Evolutionary conservation across 1,140 invertebrate genomes (phyloP), one percentile per base, ranked within the genome.

Genomic region (Melipona quadrifasciata): DNA sequence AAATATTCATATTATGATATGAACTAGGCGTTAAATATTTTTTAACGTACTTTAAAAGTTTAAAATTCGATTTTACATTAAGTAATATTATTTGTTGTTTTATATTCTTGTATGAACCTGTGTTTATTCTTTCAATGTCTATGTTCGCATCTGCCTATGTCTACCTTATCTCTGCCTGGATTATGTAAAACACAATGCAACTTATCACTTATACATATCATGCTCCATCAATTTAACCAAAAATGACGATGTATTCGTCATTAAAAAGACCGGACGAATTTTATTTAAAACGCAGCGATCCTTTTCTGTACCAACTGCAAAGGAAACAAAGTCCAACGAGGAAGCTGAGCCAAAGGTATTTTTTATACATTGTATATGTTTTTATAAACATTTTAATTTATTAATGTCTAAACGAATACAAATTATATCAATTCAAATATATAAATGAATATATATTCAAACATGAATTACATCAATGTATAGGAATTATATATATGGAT

Each of bases 231-330:
- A 87, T 91, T 77, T 79, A 27, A 78, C 61, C 53, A 75, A 83
- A 78, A 64, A 70, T 76, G 58, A 77, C 53, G 31, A 80, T 73
- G 67, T 72, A 72, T 24, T 10, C 88, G 61, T 90, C 84, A 91
- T 84, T 93, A 92, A 93, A 89, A 89, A 95, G 94, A 94, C 95
- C 93, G 97, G 96, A 92, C 95, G 97, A 94, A 97, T 97, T 95
- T 96, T 97, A 94, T 98, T 98, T 95, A 98, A 98, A 96, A 98
- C 98, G 89, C 98, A 98, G 94, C 96, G 98, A 91, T 98, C 98
- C 79, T 98, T 98, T 94, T 98, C 98, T 87, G 97, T 98, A 94
- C 98, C 98, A 74, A 98, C 97, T n/a, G 95, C 96, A 39, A 97
- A 97, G 95, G 96, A 96, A 95, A 95, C 95, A 94, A 96, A 96